These are phyloP conservation scores for Zaprionus ghesquierei DNA, from an alignment of 1,140 invertebrate species.

Conservation along the genomic window DNA sequence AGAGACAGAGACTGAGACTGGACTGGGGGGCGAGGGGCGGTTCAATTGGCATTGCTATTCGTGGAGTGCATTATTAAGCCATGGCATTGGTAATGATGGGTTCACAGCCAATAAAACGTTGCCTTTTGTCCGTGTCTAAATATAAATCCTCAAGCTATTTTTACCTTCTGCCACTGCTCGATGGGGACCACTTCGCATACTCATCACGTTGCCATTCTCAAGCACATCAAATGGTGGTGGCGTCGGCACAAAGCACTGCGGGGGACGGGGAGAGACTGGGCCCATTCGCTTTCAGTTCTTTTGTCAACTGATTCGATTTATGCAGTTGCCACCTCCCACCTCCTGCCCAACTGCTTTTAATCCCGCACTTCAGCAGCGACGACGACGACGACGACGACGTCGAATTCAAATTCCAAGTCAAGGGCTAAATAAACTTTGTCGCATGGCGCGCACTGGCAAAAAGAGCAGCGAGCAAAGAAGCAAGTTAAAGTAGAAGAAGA, in stretches of 20 bases:
- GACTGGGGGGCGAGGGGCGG: not conserved
- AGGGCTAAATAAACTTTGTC: conserved; percentile 75
- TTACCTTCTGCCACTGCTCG: not conserved
- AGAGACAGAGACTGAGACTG: not conserved
- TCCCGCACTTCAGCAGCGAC: conserved; percentile 39
- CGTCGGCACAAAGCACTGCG: not conserved
- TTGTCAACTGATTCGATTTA: conserved; percentile 55
- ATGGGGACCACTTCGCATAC: conserved; percentile 1
- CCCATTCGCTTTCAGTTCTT: not conserved
- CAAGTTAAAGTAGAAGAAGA: not conserved
- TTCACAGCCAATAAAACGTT: conserved; percentile 19
- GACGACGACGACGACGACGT: not conserved
- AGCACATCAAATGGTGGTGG: not conserved
- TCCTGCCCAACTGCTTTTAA: conserved; percentile 15
- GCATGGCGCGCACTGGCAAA: conserved; percentile 28
- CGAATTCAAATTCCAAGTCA: conserved; percentile 67
- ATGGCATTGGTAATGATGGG: conserved; percentile 27
- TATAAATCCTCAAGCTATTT: conserved; percentile 42
- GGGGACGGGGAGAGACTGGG: not conserved
- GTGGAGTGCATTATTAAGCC: conserved; percentile 5
- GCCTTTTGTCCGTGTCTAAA: conserved; percentile 12
- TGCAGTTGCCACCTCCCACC: conserved; percentile 16
- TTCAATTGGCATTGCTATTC: not conserved
- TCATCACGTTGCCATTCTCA: conserved; percentile 25
- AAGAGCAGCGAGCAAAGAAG: conserved; percentile 40